These are phyloP conservation scores for Distichodus sexfasciatus DNA, from an alignment of 2,797 vertebrate genomes.

Conservation along the genomic window DNA sequence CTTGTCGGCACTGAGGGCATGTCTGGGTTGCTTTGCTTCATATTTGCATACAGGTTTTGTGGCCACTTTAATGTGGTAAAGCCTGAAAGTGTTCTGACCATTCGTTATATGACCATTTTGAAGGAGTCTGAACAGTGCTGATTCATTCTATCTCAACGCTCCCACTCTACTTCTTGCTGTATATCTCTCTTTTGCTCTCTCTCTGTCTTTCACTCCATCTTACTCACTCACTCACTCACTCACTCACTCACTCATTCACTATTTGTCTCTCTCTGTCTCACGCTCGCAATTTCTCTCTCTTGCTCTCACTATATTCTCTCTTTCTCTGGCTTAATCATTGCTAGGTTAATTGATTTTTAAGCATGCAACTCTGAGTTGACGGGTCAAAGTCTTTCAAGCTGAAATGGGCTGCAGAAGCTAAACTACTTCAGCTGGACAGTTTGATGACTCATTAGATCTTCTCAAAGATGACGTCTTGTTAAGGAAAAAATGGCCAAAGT, in stretches of 20 bases:
- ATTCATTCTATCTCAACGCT: background rate
- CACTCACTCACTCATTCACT: too few species aligned
- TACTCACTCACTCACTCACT: background rate
- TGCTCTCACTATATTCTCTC: background rate
- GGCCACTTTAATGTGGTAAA: background rate
- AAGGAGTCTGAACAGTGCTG: background rate
- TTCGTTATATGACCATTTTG: background rate
- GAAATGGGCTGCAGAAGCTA: background rate
- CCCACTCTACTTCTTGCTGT: background rate
- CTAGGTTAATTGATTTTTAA: background rate
- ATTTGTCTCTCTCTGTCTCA: background rate
- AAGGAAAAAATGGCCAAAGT: too few species aligned
- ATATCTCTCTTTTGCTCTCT: background rate
- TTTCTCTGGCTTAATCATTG: conserved; percentile 30
- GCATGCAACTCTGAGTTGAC: background rate
- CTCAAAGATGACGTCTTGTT: too few species aligned
- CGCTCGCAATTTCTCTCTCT: conserved; percentile 15
- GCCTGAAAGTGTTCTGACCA: background rate
- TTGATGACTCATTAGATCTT: too few species aligned
- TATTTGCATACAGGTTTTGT: conserved; percentile 12
- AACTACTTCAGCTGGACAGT: too few species aligned
- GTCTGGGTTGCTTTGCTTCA: background rate
- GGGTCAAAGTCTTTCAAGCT: conserved; percentile 4
- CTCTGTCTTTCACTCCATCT: background rate
- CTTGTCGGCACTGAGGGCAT: background rate